Evolutionary conservation across 2,797 vertebrate species (phyloP).

Genomic region (Diplodus sargus): DNA sequence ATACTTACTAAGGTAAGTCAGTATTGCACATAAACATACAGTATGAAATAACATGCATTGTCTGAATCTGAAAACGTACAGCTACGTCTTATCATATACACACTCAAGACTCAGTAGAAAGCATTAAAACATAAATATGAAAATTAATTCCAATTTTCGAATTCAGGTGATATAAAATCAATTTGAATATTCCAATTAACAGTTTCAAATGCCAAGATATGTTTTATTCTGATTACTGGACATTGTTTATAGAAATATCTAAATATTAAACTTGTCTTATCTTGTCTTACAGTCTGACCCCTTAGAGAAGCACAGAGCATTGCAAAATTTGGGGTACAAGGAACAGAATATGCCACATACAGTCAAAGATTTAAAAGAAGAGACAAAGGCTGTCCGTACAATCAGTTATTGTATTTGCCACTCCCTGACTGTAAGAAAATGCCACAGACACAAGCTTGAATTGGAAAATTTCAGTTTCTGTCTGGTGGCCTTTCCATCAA

Average conservation of each 20-base stretch:
- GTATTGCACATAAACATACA: constrained; percentile 36
- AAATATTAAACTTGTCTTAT: constrained; percentile 3
- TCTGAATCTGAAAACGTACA: constrained; percentile 46
- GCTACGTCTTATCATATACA: constrained; percentile 39
- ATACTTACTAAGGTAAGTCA: constrained; percentile 30
- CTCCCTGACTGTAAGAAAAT: constrained; percentile 33
- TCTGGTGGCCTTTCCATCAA: constrained; percentile 42
- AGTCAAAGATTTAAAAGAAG: constrained; percentile 45
- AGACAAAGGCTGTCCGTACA: constrained; percentile 42
- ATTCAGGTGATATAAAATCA: constrained; percentile 10
- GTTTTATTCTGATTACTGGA: not conserved
- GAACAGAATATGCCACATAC: constrained; percentile 29
- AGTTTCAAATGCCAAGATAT: not conserved
- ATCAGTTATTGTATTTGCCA: constrained; percentile 49
- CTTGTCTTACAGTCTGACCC: constrained; percentile 22
- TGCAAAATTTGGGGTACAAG: constrained; percentile 18
- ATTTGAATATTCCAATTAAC: constrained; percentile 1
- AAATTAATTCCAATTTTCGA: constrained; percentile 2
- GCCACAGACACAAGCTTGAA: constrained; percentile 41
- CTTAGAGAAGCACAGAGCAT: constrained; percentile 19
- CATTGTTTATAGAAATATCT: not conserved
- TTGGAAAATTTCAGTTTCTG: constrained; percentile 21
- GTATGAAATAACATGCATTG: constrained; percentile 60
- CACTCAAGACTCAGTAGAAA: constrained; percentile 47
- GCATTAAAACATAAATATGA: constrained; percentile 38